phyloP scores from a whole-genome alignment of 1,140 invertebrate genomes.

The Brachionus rotundiformis region DNA sequence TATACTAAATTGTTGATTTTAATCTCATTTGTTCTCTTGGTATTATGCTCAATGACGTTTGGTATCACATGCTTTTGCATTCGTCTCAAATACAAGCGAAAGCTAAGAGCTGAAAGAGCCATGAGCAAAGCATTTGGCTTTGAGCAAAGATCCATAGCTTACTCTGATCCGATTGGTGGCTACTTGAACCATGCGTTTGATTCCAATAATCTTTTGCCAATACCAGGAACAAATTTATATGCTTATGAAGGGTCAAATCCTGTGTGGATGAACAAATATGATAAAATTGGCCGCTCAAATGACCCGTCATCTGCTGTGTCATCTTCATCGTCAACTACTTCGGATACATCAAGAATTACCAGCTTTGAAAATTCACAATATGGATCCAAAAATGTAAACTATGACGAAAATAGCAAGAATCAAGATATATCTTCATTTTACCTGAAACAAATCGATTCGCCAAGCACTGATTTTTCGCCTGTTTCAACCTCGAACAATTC shows the following conservation, averaged over 20 bases:
- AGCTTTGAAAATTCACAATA: neutral
- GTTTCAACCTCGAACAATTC: conserved; percentile 19
- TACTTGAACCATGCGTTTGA: conserved; percentile 39
- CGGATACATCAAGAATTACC: neutral
- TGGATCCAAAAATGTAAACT: neutral
- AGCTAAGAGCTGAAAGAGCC: conserved; percentile 37
- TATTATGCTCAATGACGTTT: neutral
- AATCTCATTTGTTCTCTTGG: neutral
- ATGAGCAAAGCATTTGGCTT: conserved; percentile 49
- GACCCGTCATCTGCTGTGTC: neutral
- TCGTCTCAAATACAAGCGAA: conserved; percentile 34
- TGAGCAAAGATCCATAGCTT: conserved; percentile 19
- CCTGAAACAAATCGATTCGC: conserved; percentile 42
- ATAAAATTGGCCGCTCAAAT: conserved; percentile 12
- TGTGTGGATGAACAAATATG: conserved; percentile 47
- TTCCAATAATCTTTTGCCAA: conserved; percentile 44
- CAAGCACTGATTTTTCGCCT: neutral
- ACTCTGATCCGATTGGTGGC: conserved; percentile 11
- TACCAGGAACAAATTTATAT: conserved; percentile 48
- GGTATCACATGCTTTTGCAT: neutral
- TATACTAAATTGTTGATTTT: conserved; percentile 20
- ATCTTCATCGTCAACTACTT: conserved; percentile 30
- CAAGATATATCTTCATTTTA: conserved; percentile 38
- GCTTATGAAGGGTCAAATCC: conserved; percentile 49
- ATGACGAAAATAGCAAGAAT: neutral